These are phyloP conservation scores for Grapholita molesta DNA, from an alignment of 1,140 invertebrate species.

Conservation along the genomic window DNA sequence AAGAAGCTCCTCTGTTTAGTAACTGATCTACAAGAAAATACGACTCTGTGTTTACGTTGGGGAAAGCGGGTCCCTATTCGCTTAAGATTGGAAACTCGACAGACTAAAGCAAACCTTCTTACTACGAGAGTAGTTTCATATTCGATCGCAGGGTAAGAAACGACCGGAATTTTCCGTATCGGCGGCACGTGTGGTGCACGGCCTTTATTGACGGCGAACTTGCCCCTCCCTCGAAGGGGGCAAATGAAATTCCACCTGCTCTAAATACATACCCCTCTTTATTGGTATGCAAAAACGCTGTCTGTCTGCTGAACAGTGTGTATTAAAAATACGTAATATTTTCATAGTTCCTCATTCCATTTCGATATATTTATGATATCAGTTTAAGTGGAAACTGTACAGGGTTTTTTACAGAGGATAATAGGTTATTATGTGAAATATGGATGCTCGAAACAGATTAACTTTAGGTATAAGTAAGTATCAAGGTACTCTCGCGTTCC, in stretches of 20 bases:
- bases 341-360: background rate
- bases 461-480: no score
- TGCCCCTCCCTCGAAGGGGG: slow-evolving; percentile 45
- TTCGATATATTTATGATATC: no score
- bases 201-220: slow-evolving; percentile 59
- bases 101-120: slow-evolving; percentile 33
- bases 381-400: no score
- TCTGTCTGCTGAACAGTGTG: slow-evolving; percentile 18
- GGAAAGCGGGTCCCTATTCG: slow-evolving; percentile 59
- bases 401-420: no score
- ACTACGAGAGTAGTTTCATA: slow-evolving; percentile 21
- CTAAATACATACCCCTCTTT: slow-evolving; percentile 47
- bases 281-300: slow-evolving; percentile 47
- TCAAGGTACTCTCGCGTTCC: no score
- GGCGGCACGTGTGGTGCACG: slow-evolving; percentile 59
- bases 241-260: slow-evolving; percentile 65
- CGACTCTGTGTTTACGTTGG: slow-evolving; percentile 62
- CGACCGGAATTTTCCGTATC: slow-evolving; percentile 54
- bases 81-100: slow-evolving; percentile 34
- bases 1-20: slow-evolving; percentile 21
- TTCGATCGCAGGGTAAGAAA: slow-evolving; percentile 20
- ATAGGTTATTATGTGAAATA: no score
- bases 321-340: background rate
- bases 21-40: slow-evolving; percentile 51
- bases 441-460: no score